phyloP scores from a whole-genome alignment of 1,140 invertebrate species.

The Pemphigus obesinymphae region DNA sequence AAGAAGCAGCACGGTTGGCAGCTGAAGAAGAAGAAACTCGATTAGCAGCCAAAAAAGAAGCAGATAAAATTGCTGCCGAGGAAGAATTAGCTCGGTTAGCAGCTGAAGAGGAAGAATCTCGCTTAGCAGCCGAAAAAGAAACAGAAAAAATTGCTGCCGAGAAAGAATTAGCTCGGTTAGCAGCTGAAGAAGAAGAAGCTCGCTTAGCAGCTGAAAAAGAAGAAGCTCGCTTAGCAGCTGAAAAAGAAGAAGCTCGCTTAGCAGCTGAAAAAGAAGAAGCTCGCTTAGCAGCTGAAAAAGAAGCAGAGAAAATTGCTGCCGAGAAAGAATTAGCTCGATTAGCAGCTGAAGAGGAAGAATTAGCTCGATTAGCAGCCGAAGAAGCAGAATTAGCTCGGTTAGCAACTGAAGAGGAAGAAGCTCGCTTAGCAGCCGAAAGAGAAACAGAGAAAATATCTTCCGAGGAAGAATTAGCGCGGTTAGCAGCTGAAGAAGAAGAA shows the following conservation, averaged over 20 bases:
- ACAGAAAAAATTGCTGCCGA: background rate
- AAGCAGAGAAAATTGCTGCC: background rate
- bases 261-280: no score
- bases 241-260: no score
- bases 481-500: background rate
- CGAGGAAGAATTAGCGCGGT: no score
- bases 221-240: no score
- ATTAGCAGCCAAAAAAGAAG: slow-evolving; percentile 9
- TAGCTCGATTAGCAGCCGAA: slow-evolving; percentile 16
- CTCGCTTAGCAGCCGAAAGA: no score
- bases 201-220: slow-evolving; percentile 20
- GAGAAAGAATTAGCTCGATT: no score
- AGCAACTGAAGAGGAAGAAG: slow-evolving; percentile 32
- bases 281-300: no score
- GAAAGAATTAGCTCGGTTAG: background rate
- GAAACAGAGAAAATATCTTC: slow-evolving; percentile 24
- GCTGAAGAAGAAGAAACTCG: slow-evolving; percentile 35
- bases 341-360: no score
- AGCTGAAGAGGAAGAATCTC: slow-evolving; percentile 34
- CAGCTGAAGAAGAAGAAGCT: background rate
- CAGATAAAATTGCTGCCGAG: background rate
- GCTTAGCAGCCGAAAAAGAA: background rate
- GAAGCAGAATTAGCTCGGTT: background rate
- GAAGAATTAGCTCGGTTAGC: slow-evolving; percentile 32
- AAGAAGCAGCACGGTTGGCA: slow-evolving; percentile 33